Evolutionary conservation across 2,113 vertebrate genomes (phyloP).

Genomic region (Amphilophus citrinellus): DNA sequence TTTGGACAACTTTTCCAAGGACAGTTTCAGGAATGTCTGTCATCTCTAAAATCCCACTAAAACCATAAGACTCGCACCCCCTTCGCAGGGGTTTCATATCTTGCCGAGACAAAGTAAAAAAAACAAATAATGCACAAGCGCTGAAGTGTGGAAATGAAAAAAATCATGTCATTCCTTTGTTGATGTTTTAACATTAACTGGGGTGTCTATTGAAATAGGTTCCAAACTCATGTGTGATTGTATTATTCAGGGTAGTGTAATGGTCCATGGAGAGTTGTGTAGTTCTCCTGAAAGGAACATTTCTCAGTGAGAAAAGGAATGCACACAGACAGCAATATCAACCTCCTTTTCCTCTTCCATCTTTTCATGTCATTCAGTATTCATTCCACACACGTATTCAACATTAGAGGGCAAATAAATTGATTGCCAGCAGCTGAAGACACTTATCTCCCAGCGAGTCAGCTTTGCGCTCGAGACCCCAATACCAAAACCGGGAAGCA

Average conservation of each 20-base stretch:
- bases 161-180: slow-evolving; percentile 40
- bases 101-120: slow-evolving; percentile 24
- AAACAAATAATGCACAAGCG: slow-evolving; percentile 44
- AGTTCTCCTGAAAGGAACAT: slow-evolving; percentile 62
- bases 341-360: slow-evolving; percentile 41
- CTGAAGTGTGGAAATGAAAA: slow-evolving; percentile 58
- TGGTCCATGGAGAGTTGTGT: slow-evolving; percentile 70
- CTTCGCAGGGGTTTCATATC: background rate
- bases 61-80: slow-evolving; percentile 2
- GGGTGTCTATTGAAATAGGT: slow-evolving; percentile 47
- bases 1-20: slow-evolving; percentile 72
- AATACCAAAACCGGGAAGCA: slow-evolving; percentile 68
- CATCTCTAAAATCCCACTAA: slow-evolving; percentile 35
- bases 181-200: slow-evolving; percentile 64
- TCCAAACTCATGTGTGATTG: slow-evolving; percentile 59
- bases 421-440: slow-evolving; percentile 78
- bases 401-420: slow-evolving; percentile 75
- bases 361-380: slow-evolving; percentile 53
- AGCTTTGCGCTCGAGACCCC: slow-evolving; percentile 65
- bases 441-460: slow-evolving; percentile 70
- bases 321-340: slow-evolving; percentile 54
- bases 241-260: slow-evolving; percentile 66
- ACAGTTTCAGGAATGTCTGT: slow-evolving; percentile 49
- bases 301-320: slow-evolving; percentile 59
- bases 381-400: slow-evolving; percentile 69